phyloP scores from a whole-genome alignment of 2,888 invertebrate species.

The Spilarctia lutea region DNA sequence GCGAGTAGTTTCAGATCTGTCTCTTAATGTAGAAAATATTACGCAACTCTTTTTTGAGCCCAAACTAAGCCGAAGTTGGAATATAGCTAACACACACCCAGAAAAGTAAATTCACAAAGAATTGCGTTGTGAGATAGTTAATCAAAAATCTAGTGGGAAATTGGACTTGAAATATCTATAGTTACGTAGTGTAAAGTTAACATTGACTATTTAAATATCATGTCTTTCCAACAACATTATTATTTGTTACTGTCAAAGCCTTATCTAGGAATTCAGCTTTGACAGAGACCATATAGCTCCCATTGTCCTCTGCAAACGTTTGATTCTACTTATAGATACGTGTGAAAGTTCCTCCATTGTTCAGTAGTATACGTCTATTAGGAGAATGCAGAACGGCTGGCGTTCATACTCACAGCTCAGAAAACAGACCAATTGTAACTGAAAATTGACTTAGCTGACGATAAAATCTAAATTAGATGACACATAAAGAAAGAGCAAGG shows the following conservation, averaged over 20 bases:
- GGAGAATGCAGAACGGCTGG: neutral
- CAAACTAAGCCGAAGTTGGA: neutral
- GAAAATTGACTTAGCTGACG: neutral
- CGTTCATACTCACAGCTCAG: neutral
- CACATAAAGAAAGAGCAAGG: neutral
- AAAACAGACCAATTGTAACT: neutral
- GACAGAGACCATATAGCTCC: slow-evolving; percentile 40
- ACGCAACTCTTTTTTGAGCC: neutral
- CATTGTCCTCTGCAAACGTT: slow-evolving; percentile 35
- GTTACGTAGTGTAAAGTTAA: neutral
- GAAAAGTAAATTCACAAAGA: no score
- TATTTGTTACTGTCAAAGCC: neutral
- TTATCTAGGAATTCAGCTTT: slow-evolving; percentile 20
- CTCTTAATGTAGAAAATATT: neutral
- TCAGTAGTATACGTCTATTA: neutral
- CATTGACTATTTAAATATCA: neutral
- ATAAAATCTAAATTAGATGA: neutral
- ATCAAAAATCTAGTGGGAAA: neutral
- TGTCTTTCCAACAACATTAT: slow-evolving; percentile 17
- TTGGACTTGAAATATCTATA: no score
- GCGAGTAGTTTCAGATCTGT: neutral
- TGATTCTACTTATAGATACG: slow-evolving; percentile 39
- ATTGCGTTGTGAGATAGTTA: neutral
- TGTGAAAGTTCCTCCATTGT: slow-evolving; percentile 35
- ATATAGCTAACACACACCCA: neutral